These are phyloP conservation scores for Xylophagus ater DNA, from an alignment of 2,888 invertebrate species.

Conservation along the genomic window DNA sequence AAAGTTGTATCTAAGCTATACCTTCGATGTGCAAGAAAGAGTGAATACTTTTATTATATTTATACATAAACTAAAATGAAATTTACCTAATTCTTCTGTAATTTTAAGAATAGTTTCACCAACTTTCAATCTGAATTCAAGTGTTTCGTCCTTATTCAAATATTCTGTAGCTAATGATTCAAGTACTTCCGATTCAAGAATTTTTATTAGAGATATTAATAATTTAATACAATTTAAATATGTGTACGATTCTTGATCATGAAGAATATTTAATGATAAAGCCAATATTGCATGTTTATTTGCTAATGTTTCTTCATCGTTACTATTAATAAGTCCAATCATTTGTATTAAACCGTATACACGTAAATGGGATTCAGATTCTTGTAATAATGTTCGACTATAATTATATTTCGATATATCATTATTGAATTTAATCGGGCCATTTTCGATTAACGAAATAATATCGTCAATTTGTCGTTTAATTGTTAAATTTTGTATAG, in stretches of 20 bases:
- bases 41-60: background rate
- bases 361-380: constrained; percentile 30
- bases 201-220: constrained; percentile 28
- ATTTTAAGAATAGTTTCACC: constrained; percentile 36
- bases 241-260: constrained; percentile 34
- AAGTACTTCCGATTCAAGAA: constrained; percentile 32
- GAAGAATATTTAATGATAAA: constrained; percentile 29
- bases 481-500: constrained; percentile 20
- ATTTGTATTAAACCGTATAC: constrained; percentile 35
- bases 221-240: constrained; percentile 36
- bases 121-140: constrained; percentile 33
- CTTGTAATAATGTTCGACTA: constrained; percentile 29
- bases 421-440: constrained; percentile 2
- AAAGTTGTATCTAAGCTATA: background rate
- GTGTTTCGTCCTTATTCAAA: constrained; percentile 24
- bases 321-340: constrained; percentile 27
- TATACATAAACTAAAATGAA: background rate
- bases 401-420: constrained; percentile 16
- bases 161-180: constrained; percentile 35
- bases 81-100: constrained; percentile 29
- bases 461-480: constrained; percentile 23
- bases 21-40: background rate
- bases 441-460: constrained; percentile 19
- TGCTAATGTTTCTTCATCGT: constrained; percentile 25
- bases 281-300: constrained; percentile 32